Evolutionary conservation across 2,113 vertebrate species (phyloP), one percentile per base, ranked within the genome.

Genomic region (Marcusenius ussheri): DNA sequence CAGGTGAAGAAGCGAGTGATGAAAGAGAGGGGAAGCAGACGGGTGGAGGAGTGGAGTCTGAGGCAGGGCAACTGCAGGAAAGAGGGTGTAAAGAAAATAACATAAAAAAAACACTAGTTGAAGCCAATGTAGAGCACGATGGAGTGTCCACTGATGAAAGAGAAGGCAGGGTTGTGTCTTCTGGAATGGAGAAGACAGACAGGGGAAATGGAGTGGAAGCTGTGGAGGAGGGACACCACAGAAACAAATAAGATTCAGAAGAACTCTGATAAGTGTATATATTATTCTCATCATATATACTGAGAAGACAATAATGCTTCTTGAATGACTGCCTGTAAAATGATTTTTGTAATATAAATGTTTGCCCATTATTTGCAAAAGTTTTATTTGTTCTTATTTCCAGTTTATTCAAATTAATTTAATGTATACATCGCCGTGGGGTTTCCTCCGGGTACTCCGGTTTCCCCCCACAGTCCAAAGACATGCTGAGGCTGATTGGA

Each of bases 11-110:
- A 3, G 80, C 21, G 11, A 89, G 56, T 0, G 90, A 0, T 93
- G 94, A 45, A 93, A 93, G 74, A 91, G 94, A 42, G 90, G 93
- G 88, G 92, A 93, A 46, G 92, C 88, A 88, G 90, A 88, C 19
- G 21, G 49, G 66, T 91, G 91, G 83, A 24, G 3, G 8, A 47
- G 66, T 35, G 88, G 56, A 51, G 90, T 91, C 21, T 87, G 83
- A 84, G 90, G 92, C 7, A 92, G 92, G 5, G 91, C 91, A 35
- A 80, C 70, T 88, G 74, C 92, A 94, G 51, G 92, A 94, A 19
- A 92, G 91, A 31, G 91, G 93, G 35, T 92, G 89, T 89, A 91
- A 94, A 58, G 93, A 92, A 92, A 91, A 93, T 88, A 85, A 86
- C 86, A 93, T 92, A 39, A 92, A 92, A 1, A 88, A 93, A 0